These are phyloP conservation scores for Temnothorax unifasciatus DNA, from an alignment of 2,888 invertebrate genomes.

Conservation along the genomic window DNA sequence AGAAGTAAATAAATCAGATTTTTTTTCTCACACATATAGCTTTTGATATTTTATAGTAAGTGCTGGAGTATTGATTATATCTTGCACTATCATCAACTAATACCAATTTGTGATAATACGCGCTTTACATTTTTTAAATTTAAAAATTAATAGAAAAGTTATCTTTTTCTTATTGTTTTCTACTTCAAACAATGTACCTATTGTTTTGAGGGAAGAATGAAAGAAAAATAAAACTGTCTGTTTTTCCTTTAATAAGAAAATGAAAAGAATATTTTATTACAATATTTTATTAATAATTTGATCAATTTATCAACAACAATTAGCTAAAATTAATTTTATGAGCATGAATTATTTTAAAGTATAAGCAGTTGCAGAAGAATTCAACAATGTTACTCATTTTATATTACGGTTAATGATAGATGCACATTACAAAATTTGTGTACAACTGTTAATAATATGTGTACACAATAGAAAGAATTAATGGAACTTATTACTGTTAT, in stretches of 20 bases:
- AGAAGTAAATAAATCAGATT: neutral
- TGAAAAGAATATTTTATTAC: neutral
- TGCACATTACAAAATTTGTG: neutral
- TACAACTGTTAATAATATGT: neutral
- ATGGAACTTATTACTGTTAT: slow-evolving; percentile 9
- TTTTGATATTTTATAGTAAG: slow-evolving; percentile 3
- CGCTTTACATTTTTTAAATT: neutral
- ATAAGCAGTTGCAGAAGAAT: neutral
- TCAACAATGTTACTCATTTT: neutral
- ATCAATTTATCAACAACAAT: neutral
- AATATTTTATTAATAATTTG: neutral
- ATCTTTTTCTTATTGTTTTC: neutral
- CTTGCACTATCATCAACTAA: neutral
- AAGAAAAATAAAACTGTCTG: neutral
- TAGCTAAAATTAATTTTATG: neutral
- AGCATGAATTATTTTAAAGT: neutral
- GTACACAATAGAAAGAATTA: neutral
- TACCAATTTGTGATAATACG: neutral
- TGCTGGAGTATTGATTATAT: neutral
- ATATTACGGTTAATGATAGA: neutral
- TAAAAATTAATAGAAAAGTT: neutral
- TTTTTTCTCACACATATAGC: neutral
- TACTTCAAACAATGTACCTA: no score
- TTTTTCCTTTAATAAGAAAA: neutral
- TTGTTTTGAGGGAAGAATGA: neutral